A percentile compares a stretch with the other conserved stretches of the same genome.
phyloP scores from a whole-genome alignment of 2,888 invertebrate genomes.

The Thalpophila matura region DNA sequence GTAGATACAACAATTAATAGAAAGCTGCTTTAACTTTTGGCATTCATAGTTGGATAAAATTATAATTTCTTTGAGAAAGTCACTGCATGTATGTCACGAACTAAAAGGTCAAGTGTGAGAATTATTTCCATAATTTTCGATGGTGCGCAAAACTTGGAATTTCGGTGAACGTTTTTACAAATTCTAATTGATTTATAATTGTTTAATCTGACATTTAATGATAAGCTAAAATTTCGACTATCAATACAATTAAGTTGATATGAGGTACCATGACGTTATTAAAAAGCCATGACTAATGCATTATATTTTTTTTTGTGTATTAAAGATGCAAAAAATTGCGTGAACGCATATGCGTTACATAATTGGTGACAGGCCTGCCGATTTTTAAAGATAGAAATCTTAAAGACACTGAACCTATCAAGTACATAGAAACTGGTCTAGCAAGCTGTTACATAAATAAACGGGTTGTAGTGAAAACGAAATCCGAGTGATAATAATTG shows the following conservation, averaged over 20 bases:
- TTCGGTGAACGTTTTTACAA: conserved; percentile 2
- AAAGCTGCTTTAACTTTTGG: conserved; percentile 57
- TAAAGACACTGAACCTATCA: conserved; percentile 53
- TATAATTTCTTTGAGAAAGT: conserved; percentile 60
- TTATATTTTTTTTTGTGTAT: no score
- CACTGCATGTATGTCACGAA: conserved; percentile 43
- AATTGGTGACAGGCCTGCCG: conserved; percentile 28
- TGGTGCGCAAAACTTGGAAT: conserved; percentile 30
- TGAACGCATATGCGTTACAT: conserved; percentile 20
- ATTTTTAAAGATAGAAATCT: conserved; percentile 49
- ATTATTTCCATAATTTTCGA: conserved; percentile 42
- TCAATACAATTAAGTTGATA: background rate
- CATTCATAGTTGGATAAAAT: conserved; percentile 58
- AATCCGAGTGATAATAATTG: conserved; percentile 36
- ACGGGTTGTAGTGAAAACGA: conserved; percentile 57
- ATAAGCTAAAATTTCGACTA: background rate
- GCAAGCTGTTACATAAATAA: conserved; percentile 54
- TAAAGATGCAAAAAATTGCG: conserved; percentile 5
- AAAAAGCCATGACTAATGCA: no score
- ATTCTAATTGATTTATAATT: conserved; percentile 1
- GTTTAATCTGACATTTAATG: background rate
- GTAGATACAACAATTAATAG: conserved; percentile 61
- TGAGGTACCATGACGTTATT: no score
- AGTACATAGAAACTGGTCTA: conserved; percentile 53
- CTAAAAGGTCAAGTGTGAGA: conserved; percentile 54